These are phyloP conservation scores for Ectropis grisescens DNA, from an alignment of 1,140 invertebrate species.

Conservation along the genomic window DNA sequence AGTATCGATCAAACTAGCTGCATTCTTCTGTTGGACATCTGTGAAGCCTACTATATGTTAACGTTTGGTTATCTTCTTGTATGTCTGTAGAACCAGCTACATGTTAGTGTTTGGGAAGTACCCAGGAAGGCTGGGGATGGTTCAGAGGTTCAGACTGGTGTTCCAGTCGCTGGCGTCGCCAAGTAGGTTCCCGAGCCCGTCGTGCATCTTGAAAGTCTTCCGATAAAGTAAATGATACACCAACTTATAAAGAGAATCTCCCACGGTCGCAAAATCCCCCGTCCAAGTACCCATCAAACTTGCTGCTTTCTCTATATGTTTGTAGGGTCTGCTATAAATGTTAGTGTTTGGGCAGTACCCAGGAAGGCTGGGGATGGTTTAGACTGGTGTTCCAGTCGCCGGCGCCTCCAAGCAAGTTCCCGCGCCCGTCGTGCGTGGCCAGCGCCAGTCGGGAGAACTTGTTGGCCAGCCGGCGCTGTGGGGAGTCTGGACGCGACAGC, in stretches of 20 bases:
- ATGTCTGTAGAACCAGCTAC: no score
- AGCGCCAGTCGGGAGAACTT: constrained; percentile 88
- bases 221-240: no score
- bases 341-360: constrained; percentile 53
- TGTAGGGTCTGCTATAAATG: no score
- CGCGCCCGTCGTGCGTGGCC: constrained; percentile 90
- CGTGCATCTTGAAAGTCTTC: no score
- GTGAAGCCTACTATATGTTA: no score
- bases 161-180: constrained; percentile 60
- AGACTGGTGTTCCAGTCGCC: constrained; percentile 48
- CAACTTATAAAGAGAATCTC: no score
- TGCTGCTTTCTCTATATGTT: no score
- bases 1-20: no score
- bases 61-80: no score
- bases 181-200: constrained; percentile 79
- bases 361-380: constrained; percentile 37
- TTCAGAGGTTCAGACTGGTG: constrained; percentile 31
- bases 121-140: constrained; percentile 41
- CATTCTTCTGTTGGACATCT: no score
- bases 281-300: no score
- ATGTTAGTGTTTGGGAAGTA: constrained; percentile 48
- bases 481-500: constrained; percentile 71
- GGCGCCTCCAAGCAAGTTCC: constrained; percentile 63
- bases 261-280: no score
- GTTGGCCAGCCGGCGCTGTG: constrained; percentile 86